Conservation (phyloP, 2,888 invertebrate genomes). For the Trissolcus brochymenae region DNA sequence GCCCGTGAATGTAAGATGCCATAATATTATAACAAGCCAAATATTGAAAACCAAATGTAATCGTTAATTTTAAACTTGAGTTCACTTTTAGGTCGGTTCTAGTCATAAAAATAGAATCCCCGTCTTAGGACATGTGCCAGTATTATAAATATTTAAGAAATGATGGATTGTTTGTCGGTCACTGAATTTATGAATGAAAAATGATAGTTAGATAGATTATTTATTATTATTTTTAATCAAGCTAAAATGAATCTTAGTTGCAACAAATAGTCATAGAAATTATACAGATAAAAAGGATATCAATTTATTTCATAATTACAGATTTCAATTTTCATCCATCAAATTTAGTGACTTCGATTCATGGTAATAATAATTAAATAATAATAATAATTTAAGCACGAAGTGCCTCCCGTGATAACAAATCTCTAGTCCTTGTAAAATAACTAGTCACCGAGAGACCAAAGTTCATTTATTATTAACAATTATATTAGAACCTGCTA, state of each 20-base stretch:
- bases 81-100: slow-evolving; percentile 24
- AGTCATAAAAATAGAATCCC: slow-evolving; percentile 2
- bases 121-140: slow-evolving; percentile 63
- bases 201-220: too few species aligned
- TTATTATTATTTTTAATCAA: too few species aligned
- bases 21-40: slow-evolving; percentile 35
- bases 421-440: background rate
- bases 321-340: background rate
- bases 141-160: slow-evolving; percentile 35
- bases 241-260: too few species aligned
- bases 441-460: background rate
- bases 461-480: too few species aligned
- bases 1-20: slow-evolving; percentile 58
- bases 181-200: too few species aligned
- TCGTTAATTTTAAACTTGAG: slow-evolving; percentile 5
- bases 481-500: too few species aligned
- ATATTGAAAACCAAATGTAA: slow-evolving; percentile 1
- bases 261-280: background rate
- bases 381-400: slow-evolving; percentile 27
- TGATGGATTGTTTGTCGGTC: background rate
- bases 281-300: background rate
- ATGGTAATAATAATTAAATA: background rate
- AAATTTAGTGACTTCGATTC: background rate
- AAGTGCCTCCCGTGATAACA: slow-evolving; percentile 40
- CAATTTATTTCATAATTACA: background rate